These are phyloP conservation scores for Rhodinocichla rosea DNA, from an alignment of 2,113 vertebrate species.

Conservation along the genomic window DNA sequence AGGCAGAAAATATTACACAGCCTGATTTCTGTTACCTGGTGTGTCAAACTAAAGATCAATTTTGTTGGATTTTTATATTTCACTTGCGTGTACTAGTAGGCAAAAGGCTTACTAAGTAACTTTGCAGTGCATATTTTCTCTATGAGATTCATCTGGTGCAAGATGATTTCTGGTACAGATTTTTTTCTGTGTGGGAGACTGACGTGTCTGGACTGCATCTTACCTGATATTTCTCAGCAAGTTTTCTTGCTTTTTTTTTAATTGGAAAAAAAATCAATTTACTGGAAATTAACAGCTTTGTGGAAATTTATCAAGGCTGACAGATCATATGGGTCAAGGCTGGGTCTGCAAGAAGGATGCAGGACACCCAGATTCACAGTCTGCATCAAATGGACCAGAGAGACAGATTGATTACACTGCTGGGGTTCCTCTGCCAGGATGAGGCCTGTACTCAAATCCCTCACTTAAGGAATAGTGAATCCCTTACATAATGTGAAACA, in stretches of 20 bases:
- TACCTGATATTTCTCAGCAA: not conserved
- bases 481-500: not conserved
- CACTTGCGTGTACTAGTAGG: not conserved
- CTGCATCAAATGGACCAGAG: not conserved
- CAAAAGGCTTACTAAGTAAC: not conserved
- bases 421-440: not conserved
- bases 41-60: not conserved
- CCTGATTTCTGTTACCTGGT: not conserved
- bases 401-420: not conserved
- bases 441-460: not conserved
- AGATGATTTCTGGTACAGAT: not conserved
- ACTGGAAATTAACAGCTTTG: not conserved
- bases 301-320: not conserved
- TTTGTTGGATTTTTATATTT: not conserved
- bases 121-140: not conserved
- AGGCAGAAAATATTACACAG: not conserved
- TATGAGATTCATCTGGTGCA: not conserved
- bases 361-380: not conserved
- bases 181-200: not conserved
- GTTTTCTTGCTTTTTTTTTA: not conserved
- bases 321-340: not conserved
- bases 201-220: not conserved
- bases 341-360: not conserved
- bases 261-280: not conserved
- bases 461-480: not conserved